Conservation (phyloP, 2,888 invertebrate species). For the Smittia sp. region DNA sequence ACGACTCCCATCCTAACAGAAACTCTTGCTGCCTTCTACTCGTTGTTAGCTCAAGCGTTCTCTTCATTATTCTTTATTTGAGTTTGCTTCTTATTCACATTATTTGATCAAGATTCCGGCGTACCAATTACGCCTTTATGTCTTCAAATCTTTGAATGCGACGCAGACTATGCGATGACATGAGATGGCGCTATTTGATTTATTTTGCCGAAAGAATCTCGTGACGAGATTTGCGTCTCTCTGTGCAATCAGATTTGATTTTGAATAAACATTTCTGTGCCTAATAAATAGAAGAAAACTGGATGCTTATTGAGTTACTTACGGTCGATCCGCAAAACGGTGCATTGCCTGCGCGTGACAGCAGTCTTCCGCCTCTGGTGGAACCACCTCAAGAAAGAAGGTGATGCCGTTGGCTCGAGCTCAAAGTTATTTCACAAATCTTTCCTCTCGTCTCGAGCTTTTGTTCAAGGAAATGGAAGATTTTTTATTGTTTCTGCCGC, state of each 20-base stretch:
- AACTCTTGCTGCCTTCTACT: neutral
- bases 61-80: slow-evolving; percentile 23
- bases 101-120: slow-evolving; percentile 24
- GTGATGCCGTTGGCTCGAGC: slow-evolving; percentile 37
- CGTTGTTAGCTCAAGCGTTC: slow-evolving; percentile 10
- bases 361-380: slow-evolving; percentile 48
- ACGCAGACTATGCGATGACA: no score
- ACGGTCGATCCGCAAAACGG: slow-evolving; percentile 54
- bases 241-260: neutral
- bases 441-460: neutral
- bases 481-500: no score
- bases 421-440: neutral
- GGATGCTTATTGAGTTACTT: slow-evolving; percentile 45
- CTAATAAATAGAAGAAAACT: slow-evolving; percentile 31
- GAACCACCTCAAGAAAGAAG: slow-evolving; percentile 45
- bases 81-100: neutral
- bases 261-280: neutral
- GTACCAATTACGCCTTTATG: no score
- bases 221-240: no score
- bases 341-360: slow-evolving; percentile 54
- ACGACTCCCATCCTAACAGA: neutral
- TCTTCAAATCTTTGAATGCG: no score
- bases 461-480: neutral
- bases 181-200: no score
- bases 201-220: no score